These are phyloP conservation scores for Osmoderma eremita DNA, from an alignment of 2,888 invertebrate species.

Conservation along the genomic window DNA sequence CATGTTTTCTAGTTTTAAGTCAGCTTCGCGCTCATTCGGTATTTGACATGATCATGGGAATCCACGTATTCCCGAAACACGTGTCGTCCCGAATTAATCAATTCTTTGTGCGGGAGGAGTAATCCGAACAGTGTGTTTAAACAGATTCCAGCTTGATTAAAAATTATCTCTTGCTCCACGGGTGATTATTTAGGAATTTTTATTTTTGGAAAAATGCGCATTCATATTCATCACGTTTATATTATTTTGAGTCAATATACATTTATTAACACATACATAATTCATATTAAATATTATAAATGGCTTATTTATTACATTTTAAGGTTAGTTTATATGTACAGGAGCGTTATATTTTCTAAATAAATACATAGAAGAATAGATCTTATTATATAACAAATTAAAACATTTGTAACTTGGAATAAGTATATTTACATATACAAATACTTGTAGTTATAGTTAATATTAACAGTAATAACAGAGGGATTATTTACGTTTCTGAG, in stretches of 20 bases:
- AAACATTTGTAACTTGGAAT: conserved; percentile 47
- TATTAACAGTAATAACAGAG: conserved; percentile 26
- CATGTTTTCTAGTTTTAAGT: too few species aligned
- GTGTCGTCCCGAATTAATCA: too few species aligned
- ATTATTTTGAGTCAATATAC: conserved; percentile 32
- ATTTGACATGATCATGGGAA: too few species aligned
- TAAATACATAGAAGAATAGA: conserved; percentile 36
- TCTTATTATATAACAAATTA: conserved; percentile 45
- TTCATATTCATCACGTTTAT: conserved; percentile 27
- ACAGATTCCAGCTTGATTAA: too few species aligned
- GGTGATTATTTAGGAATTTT: neutral
- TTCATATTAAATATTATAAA: conserved; percentile 40
- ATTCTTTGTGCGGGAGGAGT: too few species aligned
- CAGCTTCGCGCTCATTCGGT: too few species aligned
- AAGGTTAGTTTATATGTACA: conserved; percentile 31
- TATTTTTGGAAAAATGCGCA: neutral
- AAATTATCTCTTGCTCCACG: neutral
- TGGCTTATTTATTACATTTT: conserved; percentile 25
- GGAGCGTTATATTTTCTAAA: conserved; percentile 25
- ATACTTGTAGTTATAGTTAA: conserved; percentile 33
- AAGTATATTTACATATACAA: conserved; percentile 39
- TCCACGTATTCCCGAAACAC: too few species aligned
- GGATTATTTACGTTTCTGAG: neutral
- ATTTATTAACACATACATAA: conserved; percentile 36
- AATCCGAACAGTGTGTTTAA: too few species aligned